Conservation (phyloP, 2,797 vertebrate genomes). For the Typhlichthys subterraneus region DNA sequence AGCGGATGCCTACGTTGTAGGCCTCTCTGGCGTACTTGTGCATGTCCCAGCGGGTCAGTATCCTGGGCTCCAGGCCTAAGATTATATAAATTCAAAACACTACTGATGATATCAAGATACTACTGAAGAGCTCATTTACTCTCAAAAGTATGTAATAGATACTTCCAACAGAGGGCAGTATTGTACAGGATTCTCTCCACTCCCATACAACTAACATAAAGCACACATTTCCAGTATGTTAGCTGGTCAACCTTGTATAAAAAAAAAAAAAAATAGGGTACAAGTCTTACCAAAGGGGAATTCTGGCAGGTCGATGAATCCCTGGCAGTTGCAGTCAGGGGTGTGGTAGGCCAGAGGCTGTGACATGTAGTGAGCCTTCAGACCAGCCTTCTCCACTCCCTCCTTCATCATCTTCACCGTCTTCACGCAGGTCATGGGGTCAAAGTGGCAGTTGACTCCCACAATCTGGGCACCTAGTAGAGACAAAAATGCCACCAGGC, state of each 20-base stretch:
- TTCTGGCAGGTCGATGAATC: constrained; percentile 94
- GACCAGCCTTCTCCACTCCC: constrained; percentile 84
- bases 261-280: background rate
- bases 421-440: constrained; percentile 85
- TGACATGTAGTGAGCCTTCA: constrained; percentile 91
- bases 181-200: background rate
- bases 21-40: constrained; percentile 90
- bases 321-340: constrained; percentile 89
- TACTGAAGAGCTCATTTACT: no score
- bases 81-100: background rate
- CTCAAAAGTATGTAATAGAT: no score
- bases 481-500: background rate
- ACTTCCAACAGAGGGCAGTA: background rate
- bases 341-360: constrained; percentile 83
- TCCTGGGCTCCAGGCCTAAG: constrained; percentile 88
- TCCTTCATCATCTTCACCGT: constrained; percentile 83
- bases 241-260: background rate
- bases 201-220: background rate
- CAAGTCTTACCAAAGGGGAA: constrained; percentile 85
- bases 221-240: background rate
- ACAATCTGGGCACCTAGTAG: constrained; percentile 88
- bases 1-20: constrained; percentile 84
- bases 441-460: constrained; percentile 96
- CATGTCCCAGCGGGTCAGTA: constrained; percentile 89
- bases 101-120: background rate